phyloP scores from a whole-genome alignment of 2,113 vertebrate species.

The Pseudorhombus dupliciocellatus region DNA sequence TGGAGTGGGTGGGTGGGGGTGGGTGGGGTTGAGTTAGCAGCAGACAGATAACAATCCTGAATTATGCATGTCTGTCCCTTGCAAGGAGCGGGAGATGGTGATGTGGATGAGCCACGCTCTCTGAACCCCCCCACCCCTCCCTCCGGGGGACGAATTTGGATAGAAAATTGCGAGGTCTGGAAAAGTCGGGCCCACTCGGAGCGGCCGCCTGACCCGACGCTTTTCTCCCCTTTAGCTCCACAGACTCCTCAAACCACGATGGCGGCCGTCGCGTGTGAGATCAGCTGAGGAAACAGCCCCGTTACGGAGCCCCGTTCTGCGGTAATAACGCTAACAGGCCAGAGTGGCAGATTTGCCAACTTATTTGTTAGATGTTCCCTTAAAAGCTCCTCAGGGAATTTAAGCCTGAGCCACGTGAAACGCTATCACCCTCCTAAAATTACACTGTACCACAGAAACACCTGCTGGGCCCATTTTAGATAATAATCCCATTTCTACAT shows the following conservation, averaged over 20 bases:
- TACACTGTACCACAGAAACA: constrained; percentile 56
- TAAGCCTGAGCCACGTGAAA: constrained; percentile 24
- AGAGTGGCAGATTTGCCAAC: constrained; percentile 21
- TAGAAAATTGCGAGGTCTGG: constrained; percentile 26
- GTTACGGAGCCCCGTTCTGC: background rate
- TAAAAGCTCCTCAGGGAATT: constrained; percentile 62
- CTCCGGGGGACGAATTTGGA: constrained; percentile 62
- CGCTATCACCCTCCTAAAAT: constrained; percentile 49
- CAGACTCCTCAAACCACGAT: constrained; percentile 40
- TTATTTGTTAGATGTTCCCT: constrained; percentile 46
- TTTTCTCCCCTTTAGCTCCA: constrained; percentile 48
- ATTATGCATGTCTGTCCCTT: constrained; percentile 74
- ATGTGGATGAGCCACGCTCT: constrained; percentile 23
- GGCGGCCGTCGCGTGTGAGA: constrained; percentile 9
- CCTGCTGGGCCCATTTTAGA: constrained; percentile 71
- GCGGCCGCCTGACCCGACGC: constrained; percentile 45
- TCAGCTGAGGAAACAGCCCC: constrained; percentile 1
- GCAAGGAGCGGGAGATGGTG: constrained; percentile 30
- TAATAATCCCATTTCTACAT: constrained; percentile 73
- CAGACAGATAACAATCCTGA: constrained; percentile 75
- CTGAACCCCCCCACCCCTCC: constrained; percentile 44
- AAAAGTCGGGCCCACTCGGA: constrained; percentile 38
- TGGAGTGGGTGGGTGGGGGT: background rate
- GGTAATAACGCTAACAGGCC: constrained; percentile 47
- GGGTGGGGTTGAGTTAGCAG: constrained; percentile 13